A percentile compares a stretch with the other conserved stretches of the same genome.
Conservation (phyloP, 2,113 vertebrate species). For the Rhizomys pruinosus region DNA sequence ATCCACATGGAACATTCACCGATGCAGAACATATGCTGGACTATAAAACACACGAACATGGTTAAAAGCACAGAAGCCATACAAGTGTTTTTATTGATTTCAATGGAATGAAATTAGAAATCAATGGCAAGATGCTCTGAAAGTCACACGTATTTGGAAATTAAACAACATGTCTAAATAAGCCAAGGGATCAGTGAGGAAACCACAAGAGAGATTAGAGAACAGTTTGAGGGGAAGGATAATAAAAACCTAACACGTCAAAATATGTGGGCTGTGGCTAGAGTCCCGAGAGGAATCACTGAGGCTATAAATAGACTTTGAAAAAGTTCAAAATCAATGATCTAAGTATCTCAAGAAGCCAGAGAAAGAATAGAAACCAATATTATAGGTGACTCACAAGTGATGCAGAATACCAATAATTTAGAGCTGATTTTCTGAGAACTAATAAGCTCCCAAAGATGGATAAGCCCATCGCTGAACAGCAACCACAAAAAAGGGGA, state of each 20-base stretch:
- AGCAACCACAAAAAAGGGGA: not conserved
- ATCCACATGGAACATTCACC: not conserved
- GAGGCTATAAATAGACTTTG: slow-evolving; percentile 2
- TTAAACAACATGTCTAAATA: slow-evolving; percentile 8
- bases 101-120: slow-evolving; percentile 9
- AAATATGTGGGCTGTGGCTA: not conserved
- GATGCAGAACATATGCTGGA: not conserved
- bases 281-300: not conserved
- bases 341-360: not conserved
- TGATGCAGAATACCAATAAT: not conserved
- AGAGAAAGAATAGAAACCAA: slow-evolving; percentile 4
- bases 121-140: not conserved
- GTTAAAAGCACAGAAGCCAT: not conserved
- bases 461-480: not conserved
- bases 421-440: not conserved
- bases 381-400: not conserved
- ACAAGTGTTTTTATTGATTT: not conserved
- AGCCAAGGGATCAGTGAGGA: not conserved
- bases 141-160: slow-evolving; percentile 9
- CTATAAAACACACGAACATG: not conserved
- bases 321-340: slow-evolving; percentile 38
- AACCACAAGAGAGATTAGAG: slow-evolving; percentile 1
- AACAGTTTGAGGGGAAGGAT: not conserved
- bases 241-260: slow-evolving; percentile 20
- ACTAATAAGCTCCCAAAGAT: not conserved